A percentile compares a stretch with the other conserved stretches of the same genome.
These are phyloP conservation scores for Crenichthys baileyi DNA, from an alignment of 2,797 vertebrate species.

Conservation along the genomic window DNA sequence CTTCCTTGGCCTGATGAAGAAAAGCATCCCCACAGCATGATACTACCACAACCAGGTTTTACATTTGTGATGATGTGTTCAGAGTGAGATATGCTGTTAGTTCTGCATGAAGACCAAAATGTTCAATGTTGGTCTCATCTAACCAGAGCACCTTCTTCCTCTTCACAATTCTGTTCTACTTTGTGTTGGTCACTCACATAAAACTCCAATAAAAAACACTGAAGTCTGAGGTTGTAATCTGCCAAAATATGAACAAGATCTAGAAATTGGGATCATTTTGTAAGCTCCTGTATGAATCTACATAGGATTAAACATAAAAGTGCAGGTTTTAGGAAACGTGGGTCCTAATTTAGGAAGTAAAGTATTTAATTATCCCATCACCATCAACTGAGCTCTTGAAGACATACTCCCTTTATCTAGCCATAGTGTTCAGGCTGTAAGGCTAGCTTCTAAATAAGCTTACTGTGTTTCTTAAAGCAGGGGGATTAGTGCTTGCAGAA, in stretches of 20 bases:
- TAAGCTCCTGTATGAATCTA: not conserved
- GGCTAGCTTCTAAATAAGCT: constrained; percentile 63
- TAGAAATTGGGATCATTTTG: not conserved
- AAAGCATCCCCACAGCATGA: not conserved
- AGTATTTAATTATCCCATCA: not conserved
- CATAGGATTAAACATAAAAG: not conserved
- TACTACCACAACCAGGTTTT: not conserved
- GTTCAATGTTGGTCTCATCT: not conserved
- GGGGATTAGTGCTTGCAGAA: constrained; percentile 64
- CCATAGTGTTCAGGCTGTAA: constrained; percentile 49
- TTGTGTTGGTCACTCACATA: too few species aligned
- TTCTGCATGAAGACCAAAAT: not conserved
- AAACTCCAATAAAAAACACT: not conserved
- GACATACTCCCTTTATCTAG: constrained; percentile 9
- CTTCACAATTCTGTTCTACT: not conserved
- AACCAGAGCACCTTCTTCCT: too few species aligned
- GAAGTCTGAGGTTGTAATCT: not conserved
- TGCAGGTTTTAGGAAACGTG: not conserved
- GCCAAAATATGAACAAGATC: not conserved
- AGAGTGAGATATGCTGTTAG: not conserved
- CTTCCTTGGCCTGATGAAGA: not conserved
- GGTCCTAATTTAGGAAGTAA: not conserved
- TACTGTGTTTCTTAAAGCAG: constrained; percentile 46
- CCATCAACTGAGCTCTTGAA: not conserved
- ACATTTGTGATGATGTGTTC: not conserved